Conservation (phyloP, 37 sponge, comb jelly and placozoan species). For the Theonella swinhoei region DNA sequence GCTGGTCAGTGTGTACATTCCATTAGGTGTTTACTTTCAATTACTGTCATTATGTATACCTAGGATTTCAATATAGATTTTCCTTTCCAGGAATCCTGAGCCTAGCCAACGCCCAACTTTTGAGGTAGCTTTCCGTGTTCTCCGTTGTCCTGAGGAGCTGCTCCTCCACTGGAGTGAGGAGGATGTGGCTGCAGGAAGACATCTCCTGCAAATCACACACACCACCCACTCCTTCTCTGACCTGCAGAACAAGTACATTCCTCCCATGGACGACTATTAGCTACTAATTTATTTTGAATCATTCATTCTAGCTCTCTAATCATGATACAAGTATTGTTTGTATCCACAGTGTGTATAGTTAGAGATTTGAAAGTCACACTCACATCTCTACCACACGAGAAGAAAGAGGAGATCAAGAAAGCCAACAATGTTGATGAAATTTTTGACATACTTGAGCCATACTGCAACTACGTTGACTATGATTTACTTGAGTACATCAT, state of each 20-base stretch:
- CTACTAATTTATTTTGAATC: too few relatives aligned
- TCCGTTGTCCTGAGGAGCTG: not conserved
- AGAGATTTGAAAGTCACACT: too few relatives aligned
- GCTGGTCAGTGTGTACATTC: slow-evolving; percentile 41
- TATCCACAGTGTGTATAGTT: too few relatives aligned
- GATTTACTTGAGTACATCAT: too few relatives aligned
- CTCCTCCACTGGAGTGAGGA: slow-evolving; percentile 2
- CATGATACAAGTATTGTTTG: too few relatives aligned
- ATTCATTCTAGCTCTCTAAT: too few relatives aligned
- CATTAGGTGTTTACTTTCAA: not conserved
- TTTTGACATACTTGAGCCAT: too few relatives aligned
- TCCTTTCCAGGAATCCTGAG: not conserved
- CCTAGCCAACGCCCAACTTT: not conserved
- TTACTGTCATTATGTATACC: not conserved
- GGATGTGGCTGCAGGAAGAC: not conserved
- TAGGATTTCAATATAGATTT: not conserved
- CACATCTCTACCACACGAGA: too few relatives aligned
- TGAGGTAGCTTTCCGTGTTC: not conserved
- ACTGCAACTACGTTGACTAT: too few relatives aligned
- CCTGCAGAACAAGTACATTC: not conserved
- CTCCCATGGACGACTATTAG: too few relatives aligned
- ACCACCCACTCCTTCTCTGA: not conserved
- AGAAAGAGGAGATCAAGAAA: too few relatives aligned
- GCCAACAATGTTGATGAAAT: too few relatives aligned
- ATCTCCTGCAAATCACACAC: not conserved